Percentiles rank a stretch among this genome's conserved stretches.
These are phyloP conservation scores for Tapera naevia DNA, from an alignment of 2,797 vertebrate genomes.

Conservation along the genomic window DNA sequence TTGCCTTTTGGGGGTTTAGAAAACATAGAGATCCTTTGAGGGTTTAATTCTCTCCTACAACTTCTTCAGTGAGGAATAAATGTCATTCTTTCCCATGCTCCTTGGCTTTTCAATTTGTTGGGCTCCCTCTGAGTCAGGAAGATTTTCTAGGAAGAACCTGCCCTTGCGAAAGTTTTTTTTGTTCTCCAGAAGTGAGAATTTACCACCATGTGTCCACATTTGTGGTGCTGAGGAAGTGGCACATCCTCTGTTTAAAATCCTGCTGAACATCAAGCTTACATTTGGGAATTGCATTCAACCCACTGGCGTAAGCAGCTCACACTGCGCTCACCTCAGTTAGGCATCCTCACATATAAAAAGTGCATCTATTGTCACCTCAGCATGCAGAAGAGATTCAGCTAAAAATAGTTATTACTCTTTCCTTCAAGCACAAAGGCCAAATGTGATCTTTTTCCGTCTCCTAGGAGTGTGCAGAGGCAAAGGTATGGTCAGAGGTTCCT, in stretches of 20 bases:
- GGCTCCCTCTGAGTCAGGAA: background rate
- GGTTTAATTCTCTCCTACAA: background rate
- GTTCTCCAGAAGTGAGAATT: background rate
- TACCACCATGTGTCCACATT: background rate
- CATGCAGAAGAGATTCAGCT: background rate
- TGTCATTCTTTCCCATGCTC: background rate
- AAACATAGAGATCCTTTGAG: background rate
- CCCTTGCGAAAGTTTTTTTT: rapidly evolving
- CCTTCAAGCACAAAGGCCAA: background rate
- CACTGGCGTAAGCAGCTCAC: rapidly evolving
- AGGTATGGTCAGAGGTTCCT: background rate
- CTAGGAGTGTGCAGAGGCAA: background rate
- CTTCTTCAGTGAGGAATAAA: background rate
- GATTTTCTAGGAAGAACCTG: background rate
- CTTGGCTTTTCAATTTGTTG: background rate
- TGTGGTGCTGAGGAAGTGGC: background rate
- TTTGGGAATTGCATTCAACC: background rate
- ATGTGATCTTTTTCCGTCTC: background rate
- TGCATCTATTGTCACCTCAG: background rate
- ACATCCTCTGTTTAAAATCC: background rate
- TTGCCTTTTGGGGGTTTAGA: background rate
- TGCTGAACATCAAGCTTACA: background rate
- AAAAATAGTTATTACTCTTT: background rate
- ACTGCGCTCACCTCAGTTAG: background rate
- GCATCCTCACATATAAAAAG: background rate